These are phyloP conservation scores for Acridotheres tristis DNA, from an alignment of 2,797 vertebrate species.

Conservation along the genomic window DNA sequence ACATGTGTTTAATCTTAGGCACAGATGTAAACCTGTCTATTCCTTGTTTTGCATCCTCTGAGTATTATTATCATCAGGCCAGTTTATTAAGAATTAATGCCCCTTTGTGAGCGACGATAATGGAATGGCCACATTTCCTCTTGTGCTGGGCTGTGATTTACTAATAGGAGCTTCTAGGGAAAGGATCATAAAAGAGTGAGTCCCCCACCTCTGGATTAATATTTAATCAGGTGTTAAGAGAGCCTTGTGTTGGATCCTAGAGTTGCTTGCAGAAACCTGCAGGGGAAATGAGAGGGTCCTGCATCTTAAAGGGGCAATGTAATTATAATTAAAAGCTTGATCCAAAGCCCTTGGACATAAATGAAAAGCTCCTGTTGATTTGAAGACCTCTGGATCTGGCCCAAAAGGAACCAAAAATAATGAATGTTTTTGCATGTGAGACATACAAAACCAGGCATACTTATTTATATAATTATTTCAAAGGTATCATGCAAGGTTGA, in stretches of 20 bases:
- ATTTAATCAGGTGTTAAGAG: slow-evolving; percentile 74
- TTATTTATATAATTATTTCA: not conserved
- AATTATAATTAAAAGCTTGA: slow-evolving; percentile 41
- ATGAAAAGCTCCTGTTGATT: slow-evolving; percentile 36
- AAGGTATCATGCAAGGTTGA: not conserved
- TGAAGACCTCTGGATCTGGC: slow-evolving; percentile 38
- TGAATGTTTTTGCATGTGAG: slow-evolving; percentile 3
- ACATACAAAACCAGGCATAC: not conserved
- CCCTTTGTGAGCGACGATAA: slow-evolving; percentile 64
- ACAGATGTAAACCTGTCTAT: slow-evolving; percentile 69
- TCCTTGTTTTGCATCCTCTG: slow-evolving; percentile 65
- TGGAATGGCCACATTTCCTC: slow-evolving; percentile 64
- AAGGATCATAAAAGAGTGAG: slow-evolving; percentile 66
- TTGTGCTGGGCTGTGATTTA: slow-evolving; percentile 67
- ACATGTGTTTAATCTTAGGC: slow-evolving; percentile 63
- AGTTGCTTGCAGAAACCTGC: slow-evolving; percentile 59
- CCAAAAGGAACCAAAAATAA: slow-evolving; percentile 20
- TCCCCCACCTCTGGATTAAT: slow-evolving; percentile 68
- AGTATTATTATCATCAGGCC: slow-evolving; percentile 64
- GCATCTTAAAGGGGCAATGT: slow-evolving; percentile 60
- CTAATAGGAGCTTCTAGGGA: slow-evolving; percentile 72
- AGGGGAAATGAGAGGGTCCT: slow-evolving; percentile 44
- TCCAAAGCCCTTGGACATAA: not conserved
- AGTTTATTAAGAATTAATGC: slow-evolving; percentile 80
- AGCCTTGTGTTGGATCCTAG: slow-evolving; percentile 38